phyloP scores from a whole-genome alignment of 1,140 invertebrate genomes.

The Schlechtendalia chinensis region DNA sequence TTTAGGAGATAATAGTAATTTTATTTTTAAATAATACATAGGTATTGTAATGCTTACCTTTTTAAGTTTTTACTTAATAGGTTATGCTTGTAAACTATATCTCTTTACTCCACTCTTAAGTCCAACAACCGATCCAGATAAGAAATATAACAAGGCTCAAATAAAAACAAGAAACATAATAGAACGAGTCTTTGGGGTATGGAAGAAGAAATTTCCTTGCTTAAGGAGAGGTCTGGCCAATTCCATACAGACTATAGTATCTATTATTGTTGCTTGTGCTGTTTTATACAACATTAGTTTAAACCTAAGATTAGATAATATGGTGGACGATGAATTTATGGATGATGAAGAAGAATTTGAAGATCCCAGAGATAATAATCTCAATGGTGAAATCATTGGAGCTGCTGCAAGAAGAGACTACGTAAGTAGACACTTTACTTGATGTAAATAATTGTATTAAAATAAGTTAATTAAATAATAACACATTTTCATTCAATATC shows the following conservation, averaged over 20 bases:
- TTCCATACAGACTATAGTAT: background rate
- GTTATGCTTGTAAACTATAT: slow-evolving; percentile 28
- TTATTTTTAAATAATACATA: background rate
- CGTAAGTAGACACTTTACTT: slow-evolving; percentile 15
- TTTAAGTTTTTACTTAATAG: slow-evolving; percentile 9
- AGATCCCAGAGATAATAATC: background rate
- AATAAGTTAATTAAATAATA: background rate
- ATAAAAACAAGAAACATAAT: slow-evolving; percentile 42
- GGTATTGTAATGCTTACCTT: background rate
- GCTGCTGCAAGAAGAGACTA: slow-evolving; percentile 18
- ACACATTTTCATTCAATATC: background rate
- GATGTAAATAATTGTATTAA: too few species aligned
- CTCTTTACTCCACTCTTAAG: slow-evolving; percentile 48
- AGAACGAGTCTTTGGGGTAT: slow-evolving; percentile 49
- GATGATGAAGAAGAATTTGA: slow-evolving; percentile 20
- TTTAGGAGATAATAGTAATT: slow-evolving; percentile 22
- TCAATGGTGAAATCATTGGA: background rate
- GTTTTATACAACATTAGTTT: slow-evolving; percentile 22
- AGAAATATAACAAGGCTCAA: slow-evolving; percentile 37
- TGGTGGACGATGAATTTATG: background rate
- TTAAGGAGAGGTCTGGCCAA: slow-evolving; percentile 20
- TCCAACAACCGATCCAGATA: slow-evolving; percentile 3
- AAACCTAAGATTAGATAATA: background rate
- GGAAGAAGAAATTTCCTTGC: slow-evolving; percentile 50
- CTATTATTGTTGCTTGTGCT: background rate